Conservation (phyloP, 2,113 vertebrate genomes). For the Mola mola region DNA sequence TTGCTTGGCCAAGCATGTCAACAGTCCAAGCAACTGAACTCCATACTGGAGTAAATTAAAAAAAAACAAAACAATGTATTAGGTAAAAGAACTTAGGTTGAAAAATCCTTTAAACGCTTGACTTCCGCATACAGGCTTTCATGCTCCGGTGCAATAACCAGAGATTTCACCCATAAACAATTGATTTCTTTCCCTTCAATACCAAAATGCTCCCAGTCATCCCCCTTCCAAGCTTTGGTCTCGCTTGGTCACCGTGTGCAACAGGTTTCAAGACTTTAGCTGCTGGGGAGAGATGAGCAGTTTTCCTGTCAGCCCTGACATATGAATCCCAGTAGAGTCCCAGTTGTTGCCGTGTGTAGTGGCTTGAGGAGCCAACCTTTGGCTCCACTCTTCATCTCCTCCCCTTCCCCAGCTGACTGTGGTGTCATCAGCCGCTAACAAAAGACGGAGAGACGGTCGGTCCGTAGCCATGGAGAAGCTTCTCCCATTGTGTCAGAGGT, state of each 20-base stretch:
- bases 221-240: background rate
- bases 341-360: slow-evolving; percentile 32
- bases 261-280: background rate
- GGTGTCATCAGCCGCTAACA: slow-evolving; percentile 27
- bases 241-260: background rate
- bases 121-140: no score
- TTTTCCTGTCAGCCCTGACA: slow-evolving; percentile 25
- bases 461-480: slow-evolving; percentile 2
- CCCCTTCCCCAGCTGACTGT: slow-evolving; percentile 14
- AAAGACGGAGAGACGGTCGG: background rate
- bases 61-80: no score
- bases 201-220: no score
- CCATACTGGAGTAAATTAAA: no score
- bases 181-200: background rate
- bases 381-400: slow-evolving; percentile 11
- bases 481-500: slow-evolving; percentile 43
- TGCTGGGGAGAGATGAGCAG: background rate
- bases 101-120: no score
- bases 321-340: slow-evolving; percentile 38
- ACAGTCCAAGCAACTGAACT: no score
- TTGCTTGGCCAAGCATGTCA: no score
- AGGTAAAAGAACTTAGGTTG: no score
- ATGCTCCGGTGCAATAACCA: no score
- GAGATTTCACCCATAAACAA: no score
- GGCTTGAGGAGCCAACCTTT: background rate